These are phyloP conservation scores for Drosophila falleni DNA, from an alignment of 2,888 invertebrate genomes.

Conservation along the genomic window DNA sequence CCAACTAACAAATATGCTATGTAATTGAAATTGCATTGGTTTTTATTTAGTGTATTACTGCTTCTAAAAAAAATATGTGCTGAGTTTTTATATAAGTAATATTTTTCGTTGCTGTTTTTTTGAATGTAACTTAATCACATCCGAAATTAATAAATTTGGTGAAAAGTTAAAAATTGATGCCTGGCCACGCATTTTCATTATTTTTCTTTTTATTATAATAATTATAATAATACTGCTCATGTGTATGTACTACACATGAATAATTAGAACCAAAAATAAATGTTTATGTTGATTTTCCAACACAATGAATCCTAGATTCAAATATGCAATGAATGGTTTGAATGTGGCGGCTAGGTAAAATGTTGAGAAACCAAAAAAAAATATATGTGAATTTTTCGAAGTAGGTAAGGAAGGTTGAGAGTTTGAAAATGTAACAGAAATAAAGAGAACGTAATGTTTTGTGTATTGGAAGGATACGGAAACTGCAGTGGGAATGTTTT, in stretches of 20 bases:
- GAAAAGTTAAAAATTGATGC: slow-evolving; percentile 77
- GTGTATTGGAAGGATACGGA: slow-evolving; percentile 54
- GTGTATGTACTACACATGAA: slow-evolving; percentile 40
- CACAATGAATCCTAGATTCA: slow-evolving; percentile 34
- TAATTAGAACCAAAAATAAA: slow-evolving; percentile 41
- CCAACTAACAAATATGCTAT: slow-evolving; percentile 37
- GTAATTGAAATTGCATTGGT: slow-evolving; percentile 30
- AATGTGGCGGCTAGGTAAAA: slow-evolving; percentile 44
- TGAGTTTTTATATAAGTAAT: slow-evolving; percentile 21
- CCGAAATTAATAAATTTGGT: slow-evolving; percentile 60
- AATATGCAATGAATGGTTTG: slow-evolving; percentile 54
- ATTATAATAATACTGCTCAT: slow-evolving; percentile 36
- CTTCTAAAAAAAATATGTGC: slow-evolving; percentile 36
- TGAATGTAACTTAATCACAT: slow-evolving; percentile 31
- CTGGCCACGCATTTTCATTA: slow-evolving; percentile 85
- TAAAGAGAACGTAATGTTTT: slow-evolving; percentile 33
- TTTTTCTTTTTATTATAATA: slow-evolving; percentile 31
- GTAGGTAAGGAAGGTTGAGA: slow-evolving; percentile 32
- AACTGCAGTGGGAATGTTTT: slow-evolving; percentile 42
- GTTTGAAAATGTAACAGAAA: slow-evolving; percentile 16
- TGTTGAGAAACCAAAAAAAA: slow-evolving; percentile 22
- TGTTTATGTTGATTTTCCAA: slow-evolving; percentile 32
- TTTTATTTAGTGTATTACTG: slow-evolving; percentile 17
- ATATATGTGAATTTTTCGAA: slow-evolving; percentile 21
- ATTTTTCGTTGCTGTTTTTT: slow-evolving; percentile 36